These are phyloP conservation scores for Plebejus anna DNA, from an alignment of 2,888 invertebrate species.

Conservation along the genomic window DNA sequence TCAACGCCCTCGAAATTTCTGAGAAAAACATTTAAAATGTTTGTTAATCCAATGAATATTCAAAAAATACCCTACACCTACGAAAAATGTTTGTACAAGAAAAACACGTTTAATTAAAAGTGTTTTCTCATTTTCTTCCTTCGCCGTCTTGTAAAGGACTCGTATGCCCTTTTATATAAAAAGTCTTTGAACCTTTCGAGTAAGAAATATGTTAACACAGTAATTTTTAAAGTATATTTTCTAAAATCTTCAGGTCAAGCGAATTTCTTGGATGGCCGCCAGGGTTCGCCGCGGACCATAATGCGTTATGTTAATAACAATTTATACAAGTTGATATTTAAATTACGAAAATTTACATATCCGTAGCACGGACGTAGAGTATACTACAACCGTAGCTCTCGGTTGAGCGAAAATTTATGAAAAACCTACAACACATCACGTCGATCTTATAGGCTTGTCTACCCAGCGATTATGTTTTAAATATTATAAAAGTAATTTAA, in stretches of 20 bases:
- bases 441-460: too few species aligned
- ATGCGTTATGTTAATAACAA: slow-evolving; percentile 21
- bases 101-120: slow-evolving; percentile 24
- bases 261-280: slow-evolving; percentile 22
- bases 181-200: slow-evolving; percentile 19
- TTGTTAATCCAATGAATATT: slow-evolving; percentile 10
- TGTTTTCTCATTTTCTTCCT: not conserved
- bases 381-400: not conserved
- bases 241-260: slow-evolving; percentile 8
- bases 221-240: slow-evolving; percentile 10
- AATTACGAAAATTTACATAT: slow-evolving; percentile 26
- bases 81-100: not conserved
- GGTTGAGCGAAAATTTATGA: not conserved
- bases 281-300: slow-evolving; percentile 8
- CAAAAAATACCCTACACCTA: not conserved
- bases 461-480: too few species aligned
- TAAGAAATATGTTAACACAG: slow-evolving; percentile 20
- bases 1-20: not conserved
- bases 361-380: not conserved
- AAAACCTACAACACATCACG: not conserved
- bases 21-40: not conserved
- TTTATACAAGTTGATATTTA: slow-evolving; percentile 26
- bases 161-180: slow-evolving; percentile 11
- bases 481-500: too few species aligned
- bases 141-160: not conserved